These are phyloP conservation scores for Bettongia penicillata DNA, from an alignment of 2,113 vertebrate genomes.

Conservation along the genomic window DNA sequence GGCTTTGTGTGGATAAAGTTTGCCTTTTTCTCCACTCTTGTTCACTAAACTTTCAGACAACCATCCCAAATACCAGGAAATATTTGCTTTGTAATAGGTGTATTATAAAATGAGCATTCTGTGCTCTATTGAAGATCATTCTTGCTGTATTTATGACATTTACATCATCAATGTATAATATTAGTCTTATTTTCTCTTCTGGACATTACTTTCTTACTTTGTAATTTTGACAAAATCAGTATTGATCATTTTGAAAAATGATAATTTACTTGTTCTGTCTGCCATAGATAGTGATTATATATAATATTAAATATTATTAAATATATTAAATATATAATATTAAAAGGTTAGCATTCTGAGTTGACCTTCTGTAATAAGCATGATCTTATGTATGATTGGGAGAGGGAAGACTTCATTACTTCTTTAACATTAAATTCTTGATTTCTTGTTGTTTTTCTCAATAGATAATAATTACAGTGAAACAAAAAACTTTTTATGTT, in stretches of 20 bases:
- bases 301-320: no score
- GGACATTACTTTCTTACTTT: neutral
- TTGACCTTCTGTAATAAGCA: slow-evolving; percentile 30
- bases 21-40: neutral
- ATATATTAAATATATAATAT: no score
- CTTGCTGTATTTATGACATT: neutral
- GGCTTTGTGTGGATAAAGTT: slow-evolving; percentile 26
- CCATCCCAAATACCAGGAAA: slow-evolving; percentile 9
- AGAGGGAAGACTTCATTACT: neutral
- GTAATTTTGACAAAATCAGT: neutral
- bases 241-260: slow-evolving; percentile 24
- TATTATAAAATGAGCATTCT: slow-evolving; percentile 25
- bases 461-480: neutral
- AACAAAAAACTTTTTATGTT: neutral
- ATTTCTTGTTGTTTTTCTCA: slow-evolving; percentile 39
- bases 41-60: neutral
- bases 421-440: neutral
- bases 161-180: slow-evolving; percentile 2
- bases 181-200: neutral
- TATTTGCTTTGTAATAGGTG: slow-evolving; percentile 31
- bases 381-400: neutral
- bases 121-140: neutral
- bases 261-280: slow-evolving; percentile 29
- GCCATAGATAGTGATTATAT: slow-evolving; percentile 8
- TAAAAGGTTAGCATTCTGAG: slow-evolving; percentile 14